Base-by-base conservation (phyloP, 2,888 invertebrate species). In the Eilema caniola region DNA sequence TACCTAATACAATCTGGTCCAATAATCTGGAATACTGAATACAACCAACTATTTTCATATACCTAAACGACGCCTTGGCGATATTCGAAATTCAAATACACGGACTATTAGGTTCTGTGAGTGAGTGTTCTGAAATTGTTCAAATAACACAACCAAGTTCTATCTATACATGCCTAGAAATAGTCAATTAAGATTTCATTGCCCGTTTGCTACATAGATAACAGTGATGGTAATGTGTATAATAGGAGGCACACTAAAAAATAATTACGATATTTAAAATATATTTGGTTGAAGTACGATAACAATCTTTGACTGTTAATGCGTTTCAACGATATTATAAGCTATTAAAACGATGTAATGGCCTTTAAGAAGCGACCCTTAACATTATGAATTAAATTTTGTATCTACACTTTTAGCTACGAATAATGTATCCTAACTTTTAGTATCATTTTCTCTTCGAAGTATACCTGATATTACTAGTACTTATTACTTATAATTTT, bases 171-270 rank as follows among this genome's bases (percentile, higher is more conserved):
- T 20, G 33, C 60, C 12, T 57, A 62, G 47, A 41, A 59, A 69
- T 63, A 64, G 57, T 72, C 70, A 67, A 75, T 69, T 69, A 71
- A 8, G 33, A 62, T 62, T 68, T 66, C 62, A 69, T 64, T 61
- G 16, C 28, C 20, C 28, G 31, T 59, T 57, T 59, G 59, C 41
- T 62, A 66, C 62, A 12, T 60, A 25, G 31, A 68, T 53, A 61
- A 25, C 31, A 53, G 28, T 47, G 63, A 64, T 65, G 59, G 47
- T 61, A 71, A 67, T 67, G 57, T 60, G 59, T 59, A 62, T 31
- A 62, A 47, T 67, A 24, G 33, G 31, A 23, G 62, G n/a, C 59
- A 60, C 62, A 31, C 63, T 67, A 20, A 66, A 69, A 68, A 57
- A 57, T 66, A 70, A 66, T 67, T 63, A 62, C 61, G 31, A 67